Conservation (phyloP, 2,888 invertebrate genomes). For the Lasioglossum villosulum region DNA sequence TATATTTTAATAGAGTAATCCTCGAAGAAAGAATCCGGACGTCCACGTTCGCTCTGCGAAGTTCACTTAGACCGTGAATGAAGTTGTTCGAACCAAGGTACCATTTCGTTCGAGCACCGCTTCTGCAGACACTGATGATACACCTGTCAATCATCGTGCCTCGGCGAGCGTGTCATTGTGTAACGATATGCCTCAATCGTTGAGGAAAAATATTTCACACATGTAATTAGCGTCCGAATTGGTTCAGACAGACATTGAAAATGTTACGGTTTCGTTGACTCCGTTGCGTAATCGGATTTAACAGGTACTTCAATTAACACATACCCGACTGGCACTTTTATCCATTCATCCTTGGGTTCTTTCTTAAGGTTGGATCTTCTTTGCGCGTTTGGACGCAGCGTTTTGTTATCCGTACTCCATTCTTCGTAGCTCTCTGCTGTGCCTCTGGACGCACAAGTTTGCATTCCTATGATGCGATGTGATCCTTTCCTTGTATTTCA, state of each 20-base stretch:
- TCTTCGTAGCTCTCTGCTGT: too few species aligned
- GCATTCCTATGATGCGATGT: too few species aligned
- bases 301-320: too few species aligned
- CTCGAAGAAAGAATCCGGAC: background rate
- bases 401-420: too few species aligned
- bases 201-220: background rate
- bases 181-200: background rate
- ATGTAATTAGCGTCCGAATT: background rate
- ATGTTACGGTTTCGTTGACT: background rate
- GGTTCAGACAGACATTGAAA: background rate
- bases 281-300: background rate
- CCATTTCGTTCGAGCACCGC: background rate
- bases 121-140: background rate
- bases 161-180: background rate
- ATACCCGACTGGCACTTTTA: too few species aligned
- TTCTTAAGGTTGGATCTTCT: too few species aligned
- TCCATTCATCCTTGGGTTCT: too few species aligned
- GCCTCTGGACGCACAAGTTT: too few species aligned
- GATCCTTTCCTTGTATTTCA: too few species aligned
- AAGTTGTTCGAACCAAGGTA: background rate
- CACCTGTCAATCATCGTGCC: background rate
- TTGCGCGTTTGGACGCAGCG: too few species aligned
- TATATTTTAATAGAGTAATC: background rate
- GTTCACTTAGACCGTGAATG: background rate
- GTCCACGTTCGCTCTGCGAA: background rate